A percentile compares a stretch with the other conserved stretches of the same genome.
These are phyloP conservation scores for Thymallus thymallus DNA, from an alignment of 2,113 vertebrate species.

Conservation along the genomic window DNA sequence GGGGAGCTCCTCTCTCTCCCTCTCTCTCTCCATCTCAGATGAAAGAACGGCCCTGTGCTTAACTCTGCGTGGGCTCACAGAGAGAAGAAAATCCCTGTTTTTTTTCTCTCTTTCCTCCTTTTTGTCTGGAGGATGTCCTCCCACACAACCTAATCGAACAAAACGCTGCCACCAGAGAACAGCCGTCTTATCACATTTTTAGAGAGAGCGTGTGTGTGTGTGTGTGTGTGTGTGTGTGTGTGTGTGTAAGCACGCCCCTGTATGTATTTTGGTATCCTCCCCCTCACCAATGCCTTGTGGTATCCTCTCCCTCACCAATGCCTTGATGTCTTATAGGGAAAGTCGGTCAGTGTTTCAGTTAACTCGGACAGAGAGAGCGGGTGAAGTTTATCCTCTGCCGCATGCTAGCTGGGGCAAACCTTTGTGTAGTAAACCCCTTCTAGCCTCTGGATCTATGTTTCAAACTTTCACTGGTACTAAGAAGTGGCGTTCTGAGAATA, in stretches of 20 bases:
- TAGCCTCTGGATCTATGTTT: background rate
- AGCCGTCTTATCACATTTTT: background rate
- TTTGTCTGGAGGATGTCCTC: slow-evolving; percentile 24
- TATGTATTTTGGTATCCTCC: slow-evolving; percentile 3
- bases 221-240: background rate
- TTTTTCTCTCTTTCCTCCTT: background rate
- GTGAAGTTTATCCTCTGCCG: slow-evolving; percentile 7
- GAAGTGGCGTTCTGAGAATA: background rate
- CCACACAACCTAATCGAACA: background rate
- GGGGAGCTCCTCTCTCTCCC: background rate
- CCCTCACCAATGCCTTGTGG: background rate
- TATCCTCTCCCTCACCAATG: slow-evolving; percentile 9
- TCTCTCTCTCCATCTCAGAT: slow-evolving; percentile 5
- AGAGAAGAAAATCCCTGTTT: slow-evolving; percentile 21
- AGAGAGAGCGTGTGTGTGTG: background rate
- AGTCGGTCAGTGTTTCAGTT: slow-evolving; percentile 52
- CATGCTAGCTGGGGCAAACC: slow-evolving; percentile 7
- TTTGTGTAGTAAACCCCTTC: background rate
- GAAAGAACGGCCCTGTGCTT: background rate
- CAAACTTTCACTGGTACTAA: background rate
- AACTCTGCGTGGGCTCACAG: slow-evolving; percentile 6
- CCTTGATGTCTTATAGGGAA: slow-evolving; percentile 33
- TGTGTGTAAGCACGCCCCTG: background rate
- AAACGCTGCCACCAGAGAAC: background rate
- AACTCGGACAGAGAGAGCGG: slow-evolving; percentile 31